Evolutionary conservation across 2,888 invertebrate species (phyloP), one percentile per base, ranked within the genome.

Genomic region (Myopa testacea): DNA sequence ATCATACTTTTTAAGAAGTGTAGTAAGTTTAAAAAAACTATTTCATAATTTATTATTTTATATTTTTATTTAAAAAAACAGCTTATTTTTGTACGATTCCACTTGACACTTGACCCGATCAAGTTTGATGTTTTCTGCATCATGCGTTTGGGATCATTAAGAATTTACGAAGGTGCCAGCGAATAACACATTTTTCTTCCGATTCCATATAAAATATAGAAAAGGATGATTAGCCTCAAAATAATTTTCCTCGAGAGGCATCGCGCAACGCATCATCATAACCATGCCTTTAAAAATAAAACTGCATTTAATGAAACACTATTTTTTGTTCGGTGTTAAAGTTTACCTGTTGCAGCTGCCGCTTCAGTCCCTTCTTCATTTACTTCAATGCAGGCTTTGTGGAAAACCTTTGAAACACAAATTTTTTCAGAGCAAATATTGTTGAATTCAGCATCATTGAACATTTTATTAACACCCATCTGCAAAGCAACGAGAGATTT

Each of bases 361-460:
- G 96, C 96, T 87, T 96, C 96, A 0, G 95, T 94, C 0, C 97
- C 97, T 87, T 96, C 95, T 87, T 97, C 97, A 86, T 96, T 95
- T 0, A 96, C 95, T 87, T 96, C 95, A 83, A 97, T 94, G 85
- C 94, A 95, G 0, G 96, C 95, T 87, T 97, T 97, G 87, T 97
- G 97, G 8, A 96, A 87, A 0, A 94, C 94, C 84, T 94, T 92
- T 52, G 93, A 93, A 0, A 96, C 94, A 71, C 84, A 89, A 19
- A 96, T 84, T 0, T 84, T 85, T 81, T 91, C 91, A 0, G 87
- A 75, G 0, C 85, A 86, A 68, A 96, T 90, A 19, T 93, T 93
- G 7, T 90, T 90, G 82, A 96, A 92, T 81, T 96, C 92, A 0
- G 94, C 94, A 26, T 8, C 4, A 0, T 85, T 82, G 85, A 96